Evolutionary conservation across 2,888 invertebrate genomes (phyloP), one percentile per base, ranked within the genome.

Genomic region (Hypolimnas misippus): DNA sequence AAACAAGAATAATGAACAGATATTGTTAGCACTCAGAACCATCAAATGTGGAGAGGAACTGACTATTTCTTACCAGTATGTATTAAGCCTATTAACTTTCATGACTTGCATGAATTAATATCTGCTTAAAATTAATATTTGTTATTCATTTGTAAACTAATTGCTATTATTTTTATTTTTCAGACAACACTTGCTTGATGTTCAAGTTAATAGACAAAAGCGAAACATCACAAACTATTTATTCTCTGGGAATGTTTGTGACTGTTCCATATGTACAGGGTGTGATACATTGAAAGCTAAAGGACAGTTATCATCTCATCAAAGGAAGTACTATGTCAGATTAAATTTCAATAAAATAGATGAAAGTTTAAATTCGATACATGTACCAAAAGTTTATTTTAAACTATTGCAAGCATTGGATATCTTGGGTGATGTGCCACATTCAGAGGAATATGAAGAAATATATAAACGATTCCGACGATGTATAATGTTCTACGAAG

Each of bases 1-100:
- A 1, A 69, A 69, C 16, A 46, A 75, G 0, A 71, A 73, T 38
- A 67, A 76, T 7, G 65, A 66, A 52, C 51, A 73, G 8, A 72
- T 68, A 4, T 62, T 78, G 16, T 63, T 78, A 16, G 75, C 78
- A 0, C 1, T 73, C 0, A 59, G 67, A 49, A 71, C 76, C 3
- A 73, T 79, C 0, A 63, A 68, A 33, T 50, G 58, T 33, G 76
- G 75, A 7, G 70, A 71, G 1, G 75, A 76, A 52, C n/a, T 79
- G 3, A 74, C 71, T 2, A 38, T 74, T 46, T 60, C 73, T 7
- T 67, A 65, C 31, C 29, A 67, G 77, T 77, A 61, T 74, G 76
- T 77, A 40, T 16, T 40, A 4, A 40, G 6, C 12, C 1, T 33
- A 16, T 6, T 14, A 14, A 12, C 14, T 5, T 14, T 40, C 1